phyloP scores from a whole-genome alignment of 2,113 vertebrate species.

The Tupaia chinensis region DNA sequence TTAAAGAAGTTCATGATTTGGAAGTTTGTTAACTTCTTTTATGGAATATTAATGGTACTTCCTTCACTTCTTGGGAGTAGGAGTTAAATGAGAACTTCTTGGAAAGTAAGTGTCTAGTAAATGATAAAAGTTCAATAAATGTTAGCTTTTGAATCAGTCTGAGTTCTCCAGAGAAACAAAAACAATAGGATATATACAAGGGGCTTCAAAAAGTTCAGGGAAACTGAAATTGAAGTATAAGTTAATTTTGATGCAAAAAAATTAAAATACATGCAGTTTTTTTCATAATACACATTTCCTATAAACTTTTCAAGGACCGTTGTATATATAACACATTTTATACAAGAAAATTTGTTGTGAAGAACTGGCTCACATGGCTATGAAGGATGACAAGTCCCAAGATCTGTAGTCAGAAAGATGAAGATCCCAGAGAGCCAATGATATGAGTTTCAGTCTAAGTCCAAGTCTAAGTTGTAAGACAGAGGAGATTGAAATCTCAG shows the following conservation, averaged over 20 bases:
- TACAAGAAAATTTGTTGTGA: not conserved
- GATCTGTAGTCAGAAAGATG: not conserved
- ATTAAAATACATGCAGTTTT: too few relatives aligned
- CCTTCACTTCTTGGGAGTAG: not conserved
- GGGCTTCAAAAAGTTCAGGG: not conserved
- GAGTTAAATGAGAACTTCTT: not conserved
- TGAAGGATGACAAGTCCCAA: not conserved
- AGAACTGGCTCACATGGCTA: not conserved
- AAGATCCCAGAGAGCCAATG: not conserved
- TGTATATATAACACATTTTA: too few relatives aligned
- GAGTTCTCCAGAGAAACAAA: not conserved
- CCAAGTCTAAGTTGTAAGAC: not conserved
- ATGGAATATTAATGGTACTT: not conserved
- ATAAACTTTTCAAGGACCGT: too few relatives aligned
- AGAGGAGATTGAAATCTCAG: not conserved
- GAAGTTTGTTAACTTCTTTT: not conserved
- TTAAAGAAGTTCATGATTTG: not conserved
- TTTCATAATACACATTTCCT: too few relatives aligned
- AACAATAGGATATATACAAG: not conserved
- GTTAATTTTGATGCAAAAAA: too few relatives aligned
- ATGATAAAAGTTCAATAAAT: not conserved
- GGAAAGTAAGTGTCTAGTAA: not conserved
- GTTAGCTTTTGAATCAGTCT: not conserved
- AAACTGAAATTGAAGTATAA: too few relatives aligned
- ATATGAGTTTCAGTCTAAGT: not conserved